phyloP scores from a whole-genome alignment of 2,113 vertebrate genomes.

The Anoura caudifer region DNA sequence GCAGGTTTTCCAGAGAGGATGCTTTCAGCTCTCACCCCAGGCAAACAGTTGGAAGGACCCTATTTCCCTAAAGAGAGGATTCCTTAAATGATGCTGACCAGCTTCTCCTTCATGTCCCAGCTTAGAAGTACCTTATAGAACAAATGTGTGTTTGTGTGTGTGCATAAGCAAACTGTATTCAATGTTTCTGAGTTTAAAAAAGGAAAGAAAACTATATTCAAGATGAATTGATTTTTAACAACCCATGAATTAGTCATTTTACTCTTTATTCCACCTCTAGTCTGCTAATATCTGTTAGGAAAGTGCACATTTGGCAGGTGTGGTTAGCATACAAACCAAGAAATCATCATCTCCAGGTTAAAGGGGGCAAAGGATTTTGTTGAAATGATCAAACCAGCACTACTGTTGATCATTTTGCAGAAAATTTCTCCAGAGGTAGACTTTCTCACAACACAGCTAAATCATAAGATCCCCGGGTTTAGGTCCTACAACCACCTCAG shows the following conservation, averaged over 20 bases:
- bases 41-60: slow-evolving; percentile 6
- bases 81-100: slow-evolving; percentile 21
- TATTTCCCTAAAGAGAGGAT: slow-evolving; percentile 13
- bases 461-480: not conserved
- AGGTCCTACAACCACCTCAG: slow-evolving; percentile 15
- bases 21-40: not conserved
- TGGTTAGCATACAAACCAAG: not conserved
- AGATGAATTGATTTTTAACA: slow-evolving; percentile 3
- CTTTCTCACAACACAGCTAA: slow-evolving; percentile 8
- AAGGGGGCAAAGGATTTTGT: slow-evolving; percentile 20
- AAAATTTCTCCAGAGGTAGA: slow-evolving; percentile 37
- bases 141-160: not conserved
- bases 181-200: not conserved
- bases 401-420: slow-evolving; percentile 7
- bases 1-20: slow-evolving; percentile 28
- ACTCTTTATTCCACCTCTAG: not conserved
- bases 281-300: not conserved
- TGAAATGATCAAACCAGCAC: not conserved
- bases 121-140: slow-evolving; percentile 7
- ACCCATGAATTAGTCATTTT: not conserved
- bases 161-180: slow-evolving; percentile 5
- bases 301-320: not conserved
- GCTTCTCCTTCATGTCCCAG: not conserved
- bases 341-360: not conserved
- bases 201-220: not conserved